Evolutionary conservation across 1,140 invertebrate genomes (phyloP), one percentile per base, ranked within the genome.

Genomic region (Achroia grisella): DNA sequence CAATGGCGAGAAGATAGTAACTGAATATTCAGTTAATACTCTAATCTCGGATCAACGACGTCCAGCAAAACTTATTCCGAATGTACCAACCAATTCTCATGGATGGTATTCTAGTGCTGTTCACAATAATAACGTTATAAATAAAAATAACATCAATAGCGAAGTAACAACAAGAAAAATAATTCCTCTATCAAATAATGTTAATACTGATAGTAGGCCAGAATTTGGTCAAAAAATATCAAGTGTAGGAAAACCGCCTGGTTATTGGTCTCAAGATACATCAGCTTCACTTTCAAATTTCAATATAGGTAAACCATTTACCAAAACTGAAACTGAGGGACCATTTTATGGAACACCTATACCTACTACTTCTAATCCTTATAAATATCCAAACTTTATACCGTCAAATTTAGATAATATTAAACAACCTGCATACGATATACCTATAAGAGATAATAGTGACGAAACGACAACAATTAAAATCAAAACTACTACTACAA

Each of bases 31-130:
- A 27, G 50, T 62, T 23, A 52, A 70, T 14, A 41, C 41, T 8
- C 56, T 51, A 34, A 40, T 35, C 28, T 43, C 40, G 42, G 57
- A 65, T 8, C 50, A 66, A 32, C 61, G 62, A 39, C 63, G 64
- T 48, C 67, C 70, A 14, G 48, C 52, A 15, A 77, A 78, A 54
- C 34, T 62, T 14, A 71, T 71, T 37, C 75, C 69, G 42, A 72
- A 80, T 46, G 62, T 70, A 43, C 66, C 69, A 30, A 82, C 77
- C 1, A 85, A 82, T 41, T 82, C 81, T 17, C 78, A 85, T 57
- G 81, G 81, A 9, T 85, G 81, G 81, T 82, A 85, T 61, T 78
- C 78, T n/a, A 81, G 73, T 58, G 43, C 71, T 11, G 45, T 67
- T 10, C 14, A 75, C 3, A 72, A 75, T 51, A 71, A 85, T 44